Base-by-base conservation (phyloP, 2,113 vertebrate genomes). In the Pterocles gutturalis region DNA sequence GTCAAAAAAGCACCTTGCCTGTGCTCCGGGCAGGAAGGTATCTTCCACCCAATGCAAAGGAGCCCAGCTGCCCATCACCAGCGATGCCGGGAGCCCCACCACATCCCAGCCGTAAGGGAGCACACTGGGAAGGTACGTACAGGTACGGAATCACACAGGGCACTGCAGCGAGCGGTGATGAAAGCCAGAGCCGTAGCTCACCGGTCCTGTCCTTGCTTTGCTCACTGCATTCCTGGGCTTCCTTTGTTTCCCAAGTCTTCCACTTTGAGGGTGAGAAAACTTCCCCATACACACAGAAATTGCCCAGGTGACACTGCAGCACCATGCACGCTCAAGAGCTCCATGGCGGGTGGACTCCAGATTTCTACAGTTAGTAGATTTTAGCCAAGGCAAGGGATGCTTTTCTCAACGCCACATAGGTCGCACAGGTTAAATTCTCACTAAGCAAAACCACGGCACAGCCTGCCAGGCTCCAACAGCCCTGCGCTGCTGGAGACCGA, bases 71-170 rank as follows among this genome's bases (percentile, higher is more conserved):
- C 34, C 3, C 0, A 57, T 6, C 2, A 1, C 36, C 48, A 33
- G 48, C 0, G 0, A 33, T 8, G 25, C 41, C 0, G 0, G 53
- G 62, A 76, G 57, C 57, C 38, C 28, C 43, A 25, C 13, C 36
- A 25, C 10, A 0, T 46, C 25, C 34, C 73, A 60, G 55, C 14
- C 0, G 0, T 0, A 7, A 38, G 61, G 51, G 21, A 53, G 51
- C 26, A 43, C 71, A 24, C 51, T 15, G 18, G 34, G 20, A 78
- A 80, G 55, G 51, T 7, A 41, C 0, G 0, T 11, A 21, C 16
- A 48, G 34, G 5, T 17, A 45, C 57, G 75, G 16, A 48, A 58
- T 34, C 1, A 1, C 15, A 1, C 24, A 38, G 49, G 36, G n/a
- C 43, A 11, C n/a, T 17, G 46, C 15, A 10, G 36, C 9, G 2